Conservation (phyloP, 2,113 vertebrate genomes). For the Etia nguti region DNA sequence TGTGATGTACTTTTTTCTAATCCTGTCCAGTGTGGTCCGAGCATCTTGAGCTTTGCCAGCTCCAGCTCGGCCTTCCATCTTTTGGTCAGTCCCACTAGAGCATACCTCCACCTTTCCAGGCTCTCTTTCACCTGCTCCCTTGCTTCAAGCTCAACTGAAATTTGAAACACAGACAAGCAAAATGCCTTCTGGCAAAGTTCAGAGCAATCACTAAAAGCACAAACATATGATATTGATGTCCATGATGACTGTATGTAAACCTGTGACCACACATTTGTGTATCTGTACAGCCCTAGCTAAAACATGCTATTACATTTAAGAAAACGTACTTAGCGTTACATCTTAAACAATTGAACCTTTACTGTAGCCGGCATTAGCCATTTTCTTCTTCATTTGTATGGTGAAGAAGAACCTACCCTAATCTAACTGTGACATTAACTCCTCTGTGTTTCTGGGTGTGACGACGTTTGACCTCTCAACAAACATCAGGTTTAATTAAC, state of each 20-base stretch:
- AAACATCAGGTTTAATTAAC: background rate
- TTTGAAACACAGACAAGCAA: background rate
- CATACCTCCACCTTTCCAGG: background rate
- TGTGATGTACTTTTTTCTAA: background rate
- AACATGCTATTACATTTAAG: background rate
- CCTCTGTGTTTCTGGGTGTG: background rate
- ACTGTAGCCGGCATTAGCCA: background rate
- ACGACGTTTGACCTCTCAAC: background rate
- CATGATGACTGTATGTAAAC: background rate
- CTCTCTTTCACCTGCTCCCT: background rate
- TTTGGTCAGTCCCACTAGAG: background rate
- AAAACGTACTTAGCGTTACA: background rate
- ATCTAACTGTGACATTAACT: background rate
- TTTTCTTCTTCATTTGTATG: background rate
- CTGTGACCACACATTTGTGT: background rate
- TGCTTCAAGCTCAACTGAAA: background rate
- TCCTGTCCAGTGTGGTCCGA: background rate
- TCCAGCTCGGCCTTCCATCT: background rate
- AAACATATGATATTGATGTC: background rate
- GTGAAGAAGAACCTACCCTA: background rate
- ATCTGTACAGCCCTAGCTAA: background rate
- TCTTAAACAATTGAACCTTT: background rate
- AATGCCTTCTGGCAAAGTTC: background rate
- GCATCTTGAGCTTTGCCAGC: background rate
- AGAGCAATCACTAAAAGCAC: fast-evolving